Evolutionary conservation across 2,888 invertebrate genomes (phyloP).

Genomic region (Sminthurides aquaticus): DNA sequence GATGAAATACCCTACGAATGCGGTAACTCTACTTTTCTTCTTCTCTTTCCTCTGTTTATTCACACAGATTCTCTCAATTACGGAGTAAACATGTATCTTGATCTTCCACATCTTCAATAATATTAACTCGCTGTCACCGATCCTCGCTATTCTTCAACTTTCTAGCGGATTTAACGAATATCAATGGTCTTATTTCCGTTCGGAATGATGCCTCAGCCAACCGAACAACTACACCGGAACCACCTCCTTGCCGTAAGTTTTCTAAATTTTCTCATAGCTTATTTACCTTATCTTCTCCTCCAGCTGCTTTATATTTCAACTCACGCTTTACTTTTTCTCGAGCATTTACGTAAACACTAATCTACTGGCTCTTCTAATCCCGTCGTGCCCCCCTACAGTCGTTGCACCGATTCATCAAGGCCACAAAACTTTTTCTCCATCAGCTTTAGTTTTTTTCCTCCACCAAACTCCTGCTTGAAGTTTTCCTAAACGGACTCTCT

Average conservation of each 20-base stretch:
- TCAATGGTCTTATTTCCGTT: neutral
- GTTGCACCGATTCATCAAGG: neutral
- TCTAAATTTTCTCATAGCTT: neutral
- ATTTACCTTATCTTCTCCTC: neutral
- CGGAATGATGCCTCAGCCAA: neutral
- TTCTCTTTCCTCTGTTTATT: neutral
- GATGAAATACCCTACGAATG: constrained; percentile 12
- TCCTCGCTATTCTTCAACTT: neutral
- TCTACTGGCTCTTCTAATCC: neutral
- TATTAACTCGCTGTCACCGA: too few species aligned
- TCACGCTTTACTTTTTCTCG: neutral
- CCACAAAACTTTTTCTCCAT: neutral
- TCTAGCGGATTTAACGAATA: neutral
- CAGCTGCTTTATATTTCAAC: too few species aligned
- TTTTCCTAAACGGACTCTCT: too few species aligned
- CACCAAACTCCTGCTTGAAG: too few species aligned
- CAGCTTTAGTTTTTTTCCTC: too few species aligned
- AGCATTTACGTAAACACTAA: neutral
- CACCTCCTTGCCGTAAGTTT: neutral
- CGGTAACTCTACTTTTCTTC: neutral
- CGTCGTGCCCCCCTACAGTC: neutral
- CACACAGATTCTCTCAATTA: too few species aligned
- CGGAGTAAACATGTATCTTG: too few species aligned
- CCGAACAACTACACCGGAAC: neutral
- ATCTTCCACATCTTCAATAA: too few species aligned